A percentile compares a stretch with the other conserved stretches of the same genome.
Conservation (phyloP, 2,113 vertebrate species). For the Silurus asotus region DNA sequence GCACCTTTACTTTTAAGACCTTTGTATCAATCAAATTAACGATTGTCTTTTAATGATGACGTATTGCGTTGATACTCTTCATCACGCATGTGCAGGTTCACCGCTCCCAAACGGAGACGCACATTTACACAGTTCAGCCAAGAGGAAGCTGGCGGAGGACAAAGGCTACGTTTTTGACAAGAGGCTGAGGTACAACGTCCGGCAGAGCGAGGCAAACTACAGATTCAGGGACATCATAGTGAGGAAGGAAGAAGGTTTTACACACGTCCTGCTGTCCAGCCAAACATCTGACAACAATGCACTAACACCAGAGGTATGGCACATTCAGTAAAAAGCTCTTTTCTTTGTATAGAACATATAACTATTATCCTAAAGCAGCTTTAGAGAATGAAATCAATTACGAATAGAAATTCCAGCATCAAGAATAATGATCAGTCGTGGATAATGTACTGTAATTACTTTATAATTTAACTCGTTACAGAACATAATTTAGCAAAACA, state of each 20-base stretch:
- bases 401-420: too few relatives aligned
- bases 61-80: conserved; percentile 28
- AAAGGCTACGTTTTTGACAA: conserved; percentile 96
- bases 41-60: neutral
- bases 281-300: conserved; percentile 97
- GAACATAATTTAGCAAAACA: too few relatives aligned
- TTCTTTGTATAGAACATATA: too few relatives aligned
- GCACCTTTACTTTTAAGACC: too few relatives aligned
- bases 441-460: too few relatives aligned
- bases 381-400: too few relatives aligned
- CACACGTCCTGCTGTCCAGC: conserved; percentile 92
- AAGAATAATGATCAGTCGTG: too few relatives aligned
- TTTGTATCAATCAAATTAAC: neutral
- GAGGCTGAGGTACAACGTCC: conserved; percentile 92
- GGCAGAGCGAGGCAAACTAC: conserved; percentile 93
- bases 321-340: neutral
- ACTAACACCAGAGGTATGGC: conserved; percentile 91
- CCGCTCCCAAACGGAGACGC: conserved; percentile 83
- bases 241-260: conserved; percentile 96
- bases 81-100: conserved; percentile 70
- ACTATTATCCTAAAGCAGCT: too few relatives aligned
- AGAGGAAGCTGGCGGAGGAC: conserved; percentile 88
- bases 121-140: conserved; percentile 84
- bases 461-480: too few relatives aligned
- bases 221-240: conserved; percentile 98